These are phyloP conservation scores for Phthorimaea operculella DNA, from an alignment of 1,140 invertebrate species.

Conservation along the genomic window DNA sequence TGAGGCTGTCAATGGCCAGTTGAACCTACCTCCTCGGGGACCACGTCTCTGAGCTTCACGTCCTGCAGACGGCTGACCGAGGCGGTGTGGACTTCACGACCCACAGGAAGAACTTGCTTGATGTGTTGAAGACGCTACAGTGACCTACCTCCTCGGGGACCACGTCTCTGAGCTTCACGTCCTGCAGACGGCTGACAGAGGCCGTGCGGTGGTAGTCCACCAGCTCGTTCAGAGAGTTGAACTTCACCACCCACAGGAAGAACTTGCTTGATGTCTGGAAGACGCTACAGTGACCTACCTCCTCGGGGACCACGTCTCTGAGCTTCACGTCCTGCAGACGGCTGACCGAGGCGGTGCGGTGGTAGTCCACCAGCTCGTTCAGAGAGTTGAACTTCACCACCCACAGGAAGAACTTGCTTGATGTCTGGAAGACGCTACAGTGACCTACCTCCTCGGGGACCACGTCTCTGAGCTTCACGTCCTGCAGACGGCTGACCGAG, in stretches of 20 bases:
- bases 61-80: slow-evolving; percentile 97
- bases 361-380: slow-evolving; percentile 99
- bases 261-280: slow-evolving; percentile 99
- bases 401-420: slow-evolving; percentile 99
- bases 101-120: slow-evolving; percentile 99
- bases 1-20: no score
- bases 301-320: slow-evolving; percentile 94
- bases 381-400: slow-evolving; percentile 99
- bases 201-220: slow-evolving; percentile 98
- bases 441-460: slow-evolving; percentile 97
- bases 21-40: slow-evolving; percentile 90
- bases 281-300: slow-evolving; percentile 96
- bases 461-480: slow-evolving; percentile 97
- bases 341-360: slow-evolving; percentile 95
- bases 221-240: slow-evolving; percentile 98
- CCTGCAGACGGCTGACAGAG: slow-evolving; percentile 95
- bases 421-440: no score
- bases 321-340: slow-evolving; percentile 97
- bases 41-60: slow-evolving; percentile 96
- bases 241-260: slow-evolving; percentile 99
- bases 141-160: slow-evolving; percentile 89
- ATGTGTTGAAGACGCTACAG: no score
- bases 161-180: slow-evolving; percentile 97
- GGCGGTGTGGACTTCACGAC: slow-evolving; percentile 96
- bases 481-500: slow-evolving; percentile 95